A percentile compares a stretch with the other conserved stretches of the same genome.
Evolutionary conservation across 1,140 invertebrate species (phyloP).

Genomic region (Sitophilus oryzae): DNA sequence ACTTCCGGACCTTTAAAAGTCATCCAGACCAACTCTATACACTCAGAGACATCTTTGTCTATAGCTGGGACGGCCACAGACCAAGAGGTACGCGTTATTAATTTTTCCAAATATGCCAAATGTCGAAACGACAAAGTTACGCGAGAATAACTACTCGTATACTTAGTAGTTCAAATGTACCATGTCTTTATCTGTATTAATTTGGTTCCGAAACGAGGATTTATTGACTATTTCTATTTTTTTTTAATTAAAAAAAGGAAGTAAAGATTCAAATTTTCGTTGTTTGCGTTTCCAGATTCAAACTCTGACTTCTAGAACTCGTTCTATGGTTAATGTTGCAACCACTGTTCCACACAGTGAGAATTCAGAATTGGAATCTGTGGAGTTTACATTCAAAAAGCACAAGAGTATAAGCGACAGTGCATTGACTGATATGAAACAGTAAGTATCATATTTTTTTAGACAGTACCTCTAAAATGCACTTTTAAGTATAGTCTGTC

Average conservation of each 20-base stretch:
- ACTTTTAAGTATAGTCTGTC: too few relatives aligned
- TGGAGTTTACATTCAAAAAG: neutral
- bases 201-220: too few relatives aligned
- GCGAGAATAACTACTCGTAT: too few relatives aligned
- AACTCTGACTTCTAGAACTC: neutral
- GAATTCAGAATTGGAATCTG: neutral
- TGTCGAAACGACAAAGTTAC: too few relatives aligned
- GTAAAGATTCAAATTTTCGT: too few relatives aligned
- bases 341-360: neutral
- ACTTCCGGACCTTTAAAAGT: constrained; percentile 37
- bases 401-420: neutral
- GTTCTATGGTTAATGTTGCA: neutral
- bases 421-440: neutral
- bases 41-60: constrained; percentile 3
- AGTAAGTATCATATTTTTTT: too few relatives aligned
- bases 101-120: neutral
- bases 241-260: too few relatives aligned
- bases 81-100: constrained; percentile 3
- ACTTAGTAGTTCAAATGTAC: too few relatives aligned
- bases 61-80: neutral
- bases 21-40: constrained; percentile 7
- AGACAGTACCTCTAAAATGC: too few relatives aligned
- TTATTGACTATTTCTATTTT: too few relatives aligned
- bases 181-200: too few relatives aligned
- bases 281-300: neutral